Base-by-base conservation (phyloP, 2,797 vertebrate genomes). In the Gymnodraco acuticeps region DNA sequence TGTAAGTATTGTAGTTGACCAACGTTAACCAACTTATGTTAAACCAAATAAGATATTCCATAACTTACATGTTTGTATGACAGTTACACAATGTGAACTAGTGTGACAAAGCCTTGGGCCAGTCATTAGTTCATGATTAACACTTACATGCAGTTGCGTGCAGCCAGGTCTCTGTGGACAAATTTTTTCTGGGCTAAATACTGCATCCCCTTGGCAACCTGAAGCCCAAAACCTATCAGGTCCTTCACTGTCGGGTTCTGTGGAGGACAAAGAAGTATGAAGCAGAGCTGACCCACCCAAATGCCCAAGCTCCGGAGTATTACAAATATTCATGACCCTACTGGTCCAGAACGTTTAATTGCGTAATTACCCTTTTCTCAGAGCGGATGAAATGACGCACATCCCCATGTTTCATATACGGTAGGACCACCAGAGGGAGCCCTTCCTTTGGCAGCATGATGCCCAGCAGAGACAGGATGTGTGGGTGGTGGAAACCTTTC, bases 81-180 rank as follows among this genome's bases (percentile, higher is more conserved):
- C 11, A 16, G n/a, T 17, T 31, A 2, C 0, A 19, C 0, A 0
- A 13, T 0, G 2, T 58, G 16, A 16, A 6, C 19, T 61, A 31
- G n/a, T 16, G 46, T 60, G 52, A 53, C 55, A 50, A 45, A 72
- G 41, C 23, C 9, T 52, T 63, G n/a, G 55, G 33, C 14, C 31
- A 60, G 45, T 51, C 52, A 74, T 73, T 42, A 42, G 41, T 33
- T 42, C 42, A 38, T 72, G 61, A 80, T 72, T 76, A 62, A 81
- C 67, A 92, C 98, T 97, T 78, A 99, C 98, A 99, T 99, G 96
- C 98, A 99, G 92, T 99, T 99, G 43, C 98, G 95, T 41, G 98
- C 98, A 9, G 98, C 98, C 77, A 99, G 92, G 84, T 99, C 98
- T 90, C 98, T 94, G 89, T 99, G 98, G 45, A 99, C 97, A 89